Evolutionary conservation across 2,797 vertebrate genomes (phyloP).

Genomic region (Argyrosomus regius): DNA sequence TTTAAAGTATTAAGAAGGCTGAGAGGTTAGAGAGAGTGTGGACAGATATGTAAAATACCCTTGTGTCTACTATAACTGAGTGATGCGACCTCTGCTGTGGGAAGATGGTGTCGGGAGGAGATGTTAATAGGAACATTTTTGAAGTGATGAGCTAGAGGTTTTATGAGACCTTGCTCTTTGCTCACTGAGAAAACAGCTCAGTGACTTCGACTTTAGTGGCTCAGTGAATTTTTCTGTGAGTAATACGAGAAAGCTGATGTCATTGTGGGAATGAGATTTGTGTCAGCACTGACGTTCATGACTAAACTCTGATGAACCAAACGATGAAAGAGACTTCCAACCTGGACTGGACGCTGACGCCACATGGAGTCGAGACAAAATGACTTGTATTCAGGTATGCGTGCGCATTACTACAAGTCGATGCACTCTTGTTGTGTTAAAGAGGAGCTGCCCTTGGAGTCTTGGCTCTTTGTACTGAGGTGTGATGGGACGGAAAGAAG

Average conservation of each 20-base stretch:
- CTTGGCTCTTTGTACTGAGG: conserved; percentile 26
- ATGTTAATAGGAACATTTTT: not conserved
- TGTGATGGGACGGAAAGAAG: conserved; percentile 67
- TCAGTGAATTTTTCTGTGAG: conserved; percentile 46
- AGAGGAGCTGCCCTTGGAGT: conserved; percentile 20
- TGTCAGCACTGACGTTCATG: conserved; percentile 41
- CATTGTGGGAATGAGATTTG: conserved; percentile 56
- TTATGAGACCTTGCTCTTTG: conserved; percentile 16
- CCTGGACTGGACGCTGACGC: conserved; percentile 19
- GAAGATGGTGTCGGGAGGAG: not conserved
- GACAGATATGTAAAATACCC: conserved; percentile 12
- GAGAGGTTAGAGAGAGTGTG: conserved; percentile 11
- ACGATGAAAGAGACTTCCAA: conserved; percentile 47
- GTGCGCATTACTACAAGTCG: not conserved
- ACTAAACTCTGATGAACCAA: conserved; percentile 40
- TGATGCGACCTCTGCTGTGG: not conserved
- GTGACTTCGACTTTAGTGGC: conserved; percentile 27
- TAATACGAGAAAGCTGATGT: conserved; percentile 54
- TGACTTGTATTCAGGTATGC: conserved; percentile 27
- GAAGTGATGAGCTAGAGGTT: conserved; percentile 6
- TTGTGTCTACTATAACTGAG: not conserved
- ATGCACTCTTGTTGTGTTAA: conserved; percentile 16
- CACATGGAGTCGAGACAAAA: conserved; percentile 30
- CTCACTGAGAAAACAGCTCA: conserved; percentile 33
- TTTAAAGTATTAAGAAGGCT: conserved; percentile 39